phyloP scores from a whole-genome alignment of 2,113 vertebrate species.

The Tachysurus vachellii region DNA sequence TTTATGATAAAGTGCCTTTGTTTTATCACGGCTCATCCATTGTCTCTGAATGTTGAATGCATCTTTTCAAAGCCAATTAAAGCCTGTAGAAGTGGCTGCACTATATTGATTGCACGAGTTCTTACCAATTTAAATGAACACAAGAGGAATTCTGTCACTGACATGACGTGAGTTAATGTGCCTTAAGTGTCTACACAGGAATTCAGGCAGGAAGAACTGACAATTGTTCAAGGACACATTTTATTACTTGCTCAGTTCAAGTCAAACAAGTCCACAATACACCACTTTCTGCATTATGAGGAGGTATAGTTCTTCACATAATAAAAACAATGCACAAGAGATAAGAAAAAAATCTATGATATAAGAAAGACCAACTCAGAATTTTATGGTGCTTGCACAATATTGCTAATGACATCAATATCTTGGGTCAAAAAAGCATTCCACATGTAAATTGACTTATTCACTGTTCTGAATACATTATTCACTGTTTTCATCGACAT shows the following conservation, averaged over 20 bases:
- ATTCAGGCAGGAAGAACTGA: conserved; percentile 66
- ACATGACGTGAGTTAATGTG: conserved; percentile 27
- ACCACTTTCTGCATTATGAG: conserved; percentile 54
- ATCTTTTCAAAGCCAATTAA: conserved; percentile 64
- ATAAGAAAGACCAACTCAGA: conserved; percentile 34
- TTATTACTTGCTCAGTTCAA: conserved; percentile 70
- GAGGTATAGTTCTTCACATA: conserved; percentile 18
- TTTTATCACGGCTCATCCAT: background rate
- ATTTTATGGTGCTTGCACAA: conserved; percentile 51
- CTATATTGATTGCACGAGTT: background rate
- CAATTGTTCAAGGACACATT: conserved; percentile 65
- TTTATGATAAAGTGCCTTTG: background rate
- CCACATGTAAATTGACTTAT: conserved; percentile 59
- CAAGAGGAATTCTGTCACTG: conserved; percentile 16
- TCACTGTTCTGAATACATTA: background rate
- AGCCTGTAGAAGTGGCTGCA: background rate
- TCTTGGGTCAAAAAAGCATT: conserved; percentile 65
- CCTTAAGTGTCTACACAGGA: conserved; percentile 52
- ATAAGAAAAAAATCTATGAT: conserved; percentile 52
- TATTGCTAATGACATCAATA: conserved; percentile 66
- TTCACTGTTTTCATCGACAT: conserved; percentile 47
- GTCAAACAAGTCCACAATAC: conserved; percentile 66
- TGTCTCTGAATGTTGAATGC: background rate
- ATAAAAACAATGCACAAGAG: conserved; percentile 57
- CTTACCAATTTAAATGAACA: conserved; percentile 4